Evolutionary conservation across 2,888 invertebrate genomes (phyloP), one percentile per base, ranked within the genome.

Genomic region (Liopterus haemorrhoidalis): DNA sequence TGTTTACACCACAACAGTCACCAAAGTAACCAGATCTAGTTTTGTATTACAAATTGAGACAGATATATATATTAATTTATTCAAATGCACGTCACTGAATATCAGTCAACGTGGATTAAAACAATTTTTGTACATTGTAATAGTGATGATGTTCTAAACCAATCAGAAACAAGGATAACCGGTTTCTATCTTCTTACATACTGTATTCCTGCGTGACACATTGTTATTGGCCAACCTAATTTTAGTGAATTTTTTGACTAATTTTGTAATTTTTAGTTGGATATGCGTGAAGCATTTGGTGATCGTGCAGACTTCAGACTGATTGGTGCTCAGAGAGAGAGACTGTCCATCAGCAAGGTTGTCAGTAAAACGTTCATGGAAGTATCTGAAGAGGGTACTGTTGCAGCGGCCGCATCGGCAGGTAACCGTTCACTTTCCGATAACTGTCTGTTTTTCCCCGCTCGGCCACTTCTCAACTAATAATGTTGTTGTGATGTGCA

Each of bases 341-440:
- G 2, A 3, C 48, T 66, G 12, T 51, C 41, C 19, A 58, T 67
- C 8, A 57, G 57, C 35, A 51, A 59, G 11, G 62, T 67, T 4
- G 38, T 65, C 6, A 66, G 67, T 46, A 65, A 66, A 50, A 59
- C 64, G 4, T 65, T 63, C 48, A 65, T 67, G 20, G 63, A 65
- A 37, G 62, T 67, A 0, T 63, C 62, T 15, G 65, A 65, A 54
- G 53, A 51, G 25, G 66, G 66, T 6, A 64, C 64, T 9, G 64
- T 65, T 56, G 66, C 66, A 15, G 65, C 65, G n/a, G 64, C 66
- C 12, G 63, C 64, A 2, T 65, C 65, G 20, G 60, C 58, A 53
- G 59, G 63, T 63, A 49, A 49, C 48, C 52, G 27, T 31, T 32
- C 6, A 36, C 12, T 24, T 24, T 30, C 32, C 4, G 15, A 11